Percentiles rank a stretch among this genome's conserved stretches.
Conservation (phyloP, 1,140 invertebrate species). For the Periplaneta americana region DNA sequence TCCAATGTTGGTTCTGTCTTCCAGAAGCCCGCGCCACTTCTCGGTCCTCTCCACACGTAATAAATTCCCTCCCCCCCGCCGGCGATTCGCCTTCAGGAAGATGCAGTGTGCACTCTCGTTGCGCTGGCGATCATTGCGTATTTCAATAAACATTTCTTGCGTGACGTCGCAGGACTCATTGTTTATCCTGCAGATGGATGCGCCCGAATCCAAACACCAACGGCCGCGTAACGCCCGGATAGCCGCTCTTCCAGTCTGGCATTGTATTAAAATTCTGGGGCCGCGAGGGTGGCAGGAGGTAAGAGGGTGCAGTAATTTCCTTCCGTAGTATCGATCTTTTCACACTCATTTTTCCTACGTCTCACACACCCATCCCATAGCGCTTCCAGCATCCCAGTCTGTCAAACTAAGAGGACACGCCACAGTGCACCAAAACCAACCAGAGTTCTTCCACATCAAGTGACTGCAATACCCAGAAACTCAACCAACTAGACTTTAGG, state of each 20-base stretch:
- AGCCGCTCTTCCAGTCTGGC: neutral
- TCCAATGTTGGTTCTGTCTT: neutral
- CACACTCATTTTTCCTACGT: neutral
- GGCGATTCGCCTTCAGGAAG: neutral
- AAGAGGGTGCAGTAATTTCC: neutral
- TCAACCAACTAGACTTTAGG: no score
- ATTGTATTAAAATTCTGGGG: slow-evolving; percentile 3
- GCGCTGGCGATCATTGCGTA: neutral
- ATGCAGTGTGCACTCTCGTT: neutral
- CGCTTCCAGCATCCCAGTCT: neutral
- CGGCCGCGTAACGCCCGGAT: neutral
- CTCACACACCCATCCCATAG: no score
- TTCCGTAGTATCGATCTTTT: neutral
- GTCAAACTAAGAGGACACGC: neutral
- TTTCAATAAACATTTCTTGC: neutral
- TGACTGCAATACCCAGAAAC: no score
- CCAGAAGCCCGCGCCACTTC: neutral
- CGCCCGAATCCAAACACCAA: neutral
- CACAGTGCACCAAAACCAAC: neutral
- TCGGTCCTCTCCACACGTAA: neutral
- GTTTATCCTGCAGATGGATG: slow-evolving; percentile 30
- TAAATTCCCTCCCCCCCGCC: neutral
- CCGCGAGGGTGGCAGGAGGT: neutral
- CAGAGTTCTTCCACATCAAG: no score
- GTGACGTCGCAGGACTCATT: slow-evolving; percentile 22